Percentiles rank a stretch among this genome's conserved stretches.
Evolutionary conservation across 2,888 invertebrate genomes (phyloP).

Genomic region (Cantharis rufa): DNA sequence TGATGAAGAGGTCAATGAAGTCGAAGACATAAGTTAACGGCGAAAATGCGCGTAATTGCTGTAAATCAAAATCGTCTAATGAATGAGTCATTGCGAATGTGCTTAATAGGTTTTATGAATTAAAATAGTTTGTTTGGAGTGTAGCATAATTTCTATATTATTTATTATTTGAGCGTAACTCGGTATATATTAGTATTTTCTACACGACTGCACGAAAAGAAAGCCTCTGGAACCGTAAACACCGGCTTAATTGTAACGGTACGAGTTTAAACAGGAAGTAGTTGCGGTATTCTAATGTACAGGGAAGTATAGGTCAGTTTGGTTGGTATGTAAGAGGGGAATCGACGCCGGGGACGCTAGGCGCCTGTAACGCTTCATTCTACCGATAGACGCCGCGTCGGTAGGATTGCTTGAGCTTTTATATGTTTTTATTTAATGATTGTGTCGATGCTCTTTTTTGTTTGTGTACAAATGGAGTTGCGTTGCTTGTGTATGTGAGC

Average conservation of each 20-base stretch:
- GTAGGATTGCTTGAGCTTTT: slow-evolving; percentile 31
- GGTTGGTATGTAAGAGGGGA: slow-evolving; percentile 55
- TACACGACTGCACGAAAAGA: slow-evolving; percentile 22
- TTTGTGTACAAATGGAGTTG: slow-evolving; percentile 26
- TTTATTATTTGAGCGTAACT: slow-evolving; percentile 14
- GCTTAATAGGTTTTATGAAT: not conserved
- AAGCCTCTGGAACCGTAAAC: slow-evolving; percentile 22
- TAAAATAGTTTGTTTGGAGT: not conserved
- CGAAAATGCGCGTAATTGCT: not conserved
- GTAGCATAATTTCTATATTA: not conserved
- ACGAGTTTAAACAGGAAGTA: slow-evolving; percentile 25
- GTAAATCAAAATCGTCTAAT: not conserved
- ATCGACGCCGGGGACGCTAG: slow-evolving; percentile 49
- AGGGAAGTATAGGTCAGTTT: slow-evolving; percentile 45
- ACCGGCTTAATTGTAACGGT: slow-evolving; percentile 31
- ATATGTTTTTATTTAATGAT: slow-evolving; percentile 24
- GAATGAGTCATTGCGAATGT: not conserved
- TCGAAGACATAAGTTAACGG: not conserved
- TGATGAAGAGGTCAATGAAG: not conserved
- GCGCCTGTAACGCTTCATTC: slow-evolving; percentile 56
- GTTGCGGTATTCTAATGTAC: slow-evolving; percentile 24
- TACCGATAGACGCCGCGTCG: slow-evolving; percentile 43
- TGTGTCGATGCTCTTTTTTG: slow-evolving; percentile 24
- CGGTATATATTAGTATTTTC: slow-evolving; percentile 12
- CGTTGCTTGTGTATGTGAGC: slow-evolving; percentile 35